Conservation (phyloP, 2,888 invertebrate species). For the Andrena haemorrhoa region DNA sequence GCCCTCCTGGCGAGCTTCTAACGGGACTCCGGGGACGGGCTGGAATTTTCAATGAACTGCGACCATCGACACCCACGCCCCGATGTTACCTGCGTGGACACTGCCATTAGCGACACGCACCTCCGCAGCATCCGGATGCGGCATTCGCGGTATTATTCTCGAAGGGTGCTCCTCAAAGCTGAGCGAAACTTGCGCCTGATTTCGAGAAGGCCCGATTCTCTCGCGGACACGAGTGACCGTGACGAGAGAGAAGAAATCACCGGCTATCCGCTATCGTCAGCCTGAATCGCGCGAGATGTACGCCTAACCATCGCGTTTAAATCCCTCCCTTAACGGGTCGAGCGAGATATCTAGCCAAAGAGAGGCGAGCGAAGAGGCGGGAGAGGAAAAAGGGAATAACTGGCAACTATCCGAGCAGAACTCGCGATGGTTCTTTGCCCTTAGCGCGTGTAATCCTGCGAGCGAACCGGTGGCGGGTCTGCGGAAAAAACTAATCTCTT, state of each 20-base stretch:
- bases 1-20: slow-evolving; percentile 70
- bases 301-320: slow-evolving; percentile 47
- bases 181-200: not conserved
- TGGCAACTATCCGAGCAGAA: slow-evolving; percentile 56
- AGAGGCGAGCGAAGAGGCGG: slow-evolving; percentile 20
- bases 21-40: slow-evolving; percentile 66
- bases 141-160: slow-evolving; percentile 34
- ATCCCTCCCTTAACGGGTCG: slow-evolving; percentile 40
- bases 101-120: slow-evolving; percentile 51
- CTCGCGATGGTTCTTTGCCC: slow-evolving; percentile 37
- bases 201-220: not conserved
- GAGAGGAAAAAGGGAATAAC: slow-evolving; percentile 28
- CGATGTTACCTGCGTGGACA: slow-evolving; percentile 28
- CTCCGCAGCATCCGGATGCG: not conserved
- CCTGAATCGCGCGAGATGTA: slow-evolving; percentile 36
- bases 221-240: not conserved
- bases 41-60: slow-evolving; percentile 74
- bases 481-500: slow-evolving; percentile 43
- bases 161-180: not conserved
- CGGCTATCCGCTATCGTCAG: slow-evolving; percentile 43
- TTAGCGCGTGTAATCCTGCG: slow-evolving; percentile 27
- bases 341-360: slow-evolving; percentile 16
- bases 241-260: not conserved
- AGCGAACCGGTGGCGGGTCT: slow-evolving; percentile 6
- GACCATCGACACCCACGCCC: slow-evolving; percentile 70